phyloP scores from a whole-genome alignment of 2,888 invertebrate species.

The Nymphalis c-album region DNA sequence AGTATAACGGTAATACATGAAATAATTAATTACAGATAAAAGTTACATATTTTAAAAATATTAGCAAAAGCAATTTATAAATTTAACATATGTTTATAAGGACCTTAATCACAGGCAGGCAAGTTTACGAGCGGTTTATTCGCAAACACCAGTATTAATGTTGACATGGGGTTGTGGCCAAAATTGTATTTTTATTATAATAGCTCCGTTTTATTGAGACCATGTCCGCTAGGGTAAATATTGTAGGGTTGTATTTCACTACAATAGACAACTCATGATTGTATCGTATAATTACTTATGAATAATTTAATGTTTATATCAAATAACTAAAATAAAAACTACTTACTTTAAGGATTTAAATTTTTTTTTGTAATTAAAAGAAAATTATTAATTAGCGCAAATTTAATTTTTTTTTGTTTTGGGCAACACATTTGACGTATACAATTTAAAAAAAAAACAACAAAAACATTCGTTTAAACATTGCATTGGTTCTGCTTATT shows the following conservation, averaged over 20 bases:
- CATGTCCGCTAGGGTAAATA: constrained; percentile 68
- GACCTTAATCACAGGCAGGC: constrained; percentile 44
- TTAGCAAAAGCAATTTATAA: constrained; percentile 14
- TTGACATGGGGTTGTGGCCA: constrained; percentile 71
- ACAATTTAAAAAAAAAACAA: no score
- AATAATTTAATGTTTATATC: constrained; percentile 44
- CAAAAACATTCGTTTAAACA: not conserved
- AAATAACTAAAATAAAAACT: not conserved
- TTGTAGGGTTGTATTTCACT: constrained; percentile 59
- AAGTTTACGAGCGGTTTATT: constrained; percentile 70
- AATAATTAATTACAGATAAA: not conserved
- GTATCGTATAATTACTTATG: constrained; percentile 61
- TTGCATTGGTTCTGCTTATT: not conserved
- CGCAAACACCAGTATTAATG: constrained; percentile 65
- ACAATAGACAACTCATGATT: constrained; percentile 51
- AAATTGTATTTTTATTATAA: constrained; percentile 82
- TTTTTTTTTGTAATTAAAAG: not conserved
- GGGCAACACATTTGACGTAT: no score
- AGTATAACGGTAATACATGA: not conserved
- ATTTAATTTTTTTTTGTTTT: not conserved
- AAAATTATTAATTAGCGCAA: not conserved
- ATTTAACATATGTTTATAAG: constrained; percentile 23
- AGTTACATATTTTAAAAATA: not conserved
- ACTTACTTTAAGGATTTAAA: not conserved
- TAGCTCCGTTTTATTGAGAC: constrained; percentile 71